phyloP scores from a whole-genome alignment of 23 tunicate genomes.

The Halocynthia aurantium region DNA sequence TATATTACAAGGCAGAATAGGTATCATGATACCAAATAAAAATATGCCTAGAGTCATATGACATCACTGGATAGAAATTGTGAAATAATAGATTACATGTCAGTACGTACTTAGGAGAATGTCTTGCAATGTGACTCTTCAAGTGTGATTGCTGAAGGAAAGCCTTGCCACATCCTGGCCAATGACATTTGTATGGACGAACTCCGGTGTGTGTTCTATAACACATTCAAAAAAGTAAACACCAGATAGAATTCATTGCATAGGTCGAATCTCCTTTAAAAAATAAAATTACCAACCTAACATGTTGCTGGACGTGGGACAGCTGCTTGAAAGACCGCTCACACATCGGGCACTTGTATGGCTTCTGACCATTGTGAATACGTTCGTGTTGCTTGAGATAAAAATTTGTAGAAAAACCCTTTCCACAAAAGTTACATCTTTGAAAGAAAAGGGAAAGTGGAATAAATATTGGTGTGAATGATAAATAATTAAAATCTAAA shows the following conservation, averaged over 20 bases:
- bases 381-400: slow-evolving; percentile 93
- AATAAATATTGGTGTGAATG: neutral
- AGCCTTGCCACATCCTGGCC: slow-evolving; percentile 98
- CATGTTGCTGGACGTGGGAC: slow-evolving; percentile 96
- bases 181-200: slow-evolving; percentile 91
- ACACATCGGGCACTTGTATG: slow-evolving; percentile 96
- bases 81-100: neutral
- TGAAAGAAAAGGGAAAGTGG: neutral
- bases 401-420: slow-evolving; percentile 92
- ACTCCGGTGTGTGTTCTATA: slow-evolving; percentile 93
- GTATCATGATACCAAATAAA: neutral
- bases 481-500: neutral
- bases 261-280: too few relatives aligned
- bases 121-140: slow-evolving; percentile 92
- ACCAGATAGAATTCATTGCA: too few relatives aligned
- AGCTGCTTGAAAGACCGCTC: slow-evolving; percentile 86
- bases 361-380: slow-evolving; percentile 93
- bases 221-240: neutral
- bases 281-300: slow-evolving; percentile 23
- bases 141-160: slow-evolving; percentile 93
- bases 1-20: neutral
- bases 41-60: neutral
- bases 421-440: slow-evolving; percentile 85
- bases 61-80: neutral
- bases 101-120: slow-evolving; percentile 67